Evolutionary conservation across 2,888 invertebrate genomes (phyloP).

Genomic region (Chaetoderma sp.): DNA sequence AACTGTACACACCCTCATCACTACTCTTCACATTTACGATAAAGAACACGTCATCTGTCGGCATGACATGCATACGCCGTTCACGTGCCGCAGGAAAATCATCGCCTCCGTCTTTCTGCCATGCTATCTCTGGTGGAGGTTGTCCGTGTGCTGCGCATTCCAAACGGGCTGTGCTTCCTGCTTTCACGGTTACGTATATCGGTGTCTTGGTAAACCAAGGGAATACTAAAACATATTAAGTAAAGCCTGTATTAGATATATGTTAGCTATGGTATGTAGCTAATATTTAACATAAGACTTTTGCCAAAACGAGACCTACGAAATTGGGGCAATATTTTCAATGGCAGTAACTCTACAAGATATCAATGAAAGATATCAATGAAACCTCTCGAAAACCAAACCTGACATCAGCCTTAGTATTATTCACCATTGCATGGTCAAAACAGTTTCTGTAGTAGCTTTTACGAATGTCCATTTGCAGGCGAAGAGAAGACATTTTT

Average conservation of each 20-base stretch:
- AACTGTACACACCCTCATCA: conserved; percentile 93
- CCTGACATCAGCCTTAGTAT: too few relatives aligned
- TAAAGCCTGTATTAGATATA: conserved; percentile 1
- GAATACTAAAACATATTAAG: conserved; percentile 75
- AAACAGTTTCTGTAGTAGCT: too few relatives aligned
- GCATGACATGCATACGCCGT: conserved; percentile 91
- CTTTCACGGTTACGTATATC: conserved; percentile 84
- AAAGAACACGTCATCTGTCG: conserved; percentile 90
- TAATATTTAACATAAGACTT: too few relatives aligned
- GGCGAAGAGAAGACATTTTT: too few relatives aligned
- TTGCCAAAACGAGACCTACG: too few relatives aligned
- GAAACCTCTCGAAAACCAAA: too few relatives aligned
- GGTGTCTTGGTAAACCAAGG: conserved; percentile 89
- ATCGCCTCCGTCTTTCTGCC: conserved; percentile 71
- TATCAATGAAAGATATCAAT: too few relatives aligned
- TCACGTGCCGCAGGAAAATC: conserved; percentile 92
- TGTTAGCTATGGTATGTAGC: too few relatives aligned
- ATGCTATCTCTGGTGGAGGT: conserved; percentile 77
- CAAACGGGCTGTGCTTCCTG: conserved; percentile 86
- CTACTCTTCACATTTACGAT: conserved; percentile 90
- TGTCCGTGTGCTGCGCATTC: conserved; percentile 93
- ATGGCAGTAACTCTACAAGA: too few relatives aligned
- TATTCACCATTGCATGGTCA: too few relatives aligned
- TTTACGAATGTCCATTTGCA: too few relatives aligned
- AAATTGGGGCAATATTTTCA: too few relatives aligned